These are phyloP conservation scores for Oreotrochilus melanogaster DNA, from an alignment of 2,113 vertebrate species.

Conservation along the genomic window DNA sequence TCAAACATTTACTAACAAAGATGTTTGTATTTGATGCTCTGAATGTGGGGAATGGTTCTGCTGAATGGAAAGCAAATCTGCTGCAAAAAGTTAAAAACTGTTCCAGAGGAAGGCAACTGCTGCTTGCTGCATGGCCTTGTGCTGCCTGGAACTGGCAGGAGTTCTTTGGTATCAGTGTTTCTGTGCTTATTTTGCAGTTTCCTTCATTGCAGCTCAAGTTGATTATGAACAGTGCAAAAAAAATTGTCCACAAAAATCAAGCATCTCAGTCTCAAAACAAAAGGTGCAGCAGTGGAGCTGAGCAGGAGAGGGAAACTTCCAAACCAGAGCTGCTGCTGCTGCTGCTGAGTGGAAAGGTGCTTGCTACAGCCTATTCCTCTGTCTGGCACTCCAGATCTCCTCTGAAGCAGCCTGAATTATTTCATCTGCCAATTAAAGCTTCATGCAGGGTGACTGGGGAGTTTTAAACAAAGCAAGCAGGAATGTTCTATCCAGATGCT, in stretches of 20 bases:
- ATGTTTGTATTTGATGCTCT: fast-evolving
- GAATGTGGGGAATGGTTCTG: background rate
- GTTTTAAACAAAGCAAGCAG: background rate
- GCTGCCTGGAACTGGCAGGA: background rate
- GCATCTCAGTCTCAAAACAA: background rate
- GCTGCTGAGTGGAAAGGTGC: background rate
- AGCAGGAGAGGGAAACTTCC: background rate
- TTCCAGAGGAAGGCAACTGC: background rate
- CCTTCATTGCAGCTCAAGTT: background rate
- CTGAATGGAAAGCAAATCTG: background rate
- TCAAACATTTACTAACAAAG: too few species aligned
- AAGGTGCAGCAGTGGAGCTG: background rate
- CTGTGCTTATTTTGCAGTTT: background rate
- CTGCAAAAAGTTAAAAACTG: background rate
- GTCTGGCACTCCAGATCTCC: background rate
- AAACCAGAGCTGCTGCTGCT: background rate
- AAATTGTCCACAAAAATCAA: background rate
- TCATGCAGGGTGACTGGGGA: background rate
- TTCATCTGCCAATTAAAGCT: background rate
- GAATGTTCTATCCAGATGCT: background rate
- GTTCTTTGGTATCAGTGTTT: fast-evolving
- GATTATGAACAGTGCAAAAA: background rate
- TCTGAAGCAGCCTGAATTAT: background rate
- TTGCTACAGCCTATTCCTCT: background rate
- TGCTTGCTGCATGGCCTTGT: background rate